phyloP scores from a whole-genome alignment of 2,113 vertebrate genomes.

The Suricata suricatta region DNA sequence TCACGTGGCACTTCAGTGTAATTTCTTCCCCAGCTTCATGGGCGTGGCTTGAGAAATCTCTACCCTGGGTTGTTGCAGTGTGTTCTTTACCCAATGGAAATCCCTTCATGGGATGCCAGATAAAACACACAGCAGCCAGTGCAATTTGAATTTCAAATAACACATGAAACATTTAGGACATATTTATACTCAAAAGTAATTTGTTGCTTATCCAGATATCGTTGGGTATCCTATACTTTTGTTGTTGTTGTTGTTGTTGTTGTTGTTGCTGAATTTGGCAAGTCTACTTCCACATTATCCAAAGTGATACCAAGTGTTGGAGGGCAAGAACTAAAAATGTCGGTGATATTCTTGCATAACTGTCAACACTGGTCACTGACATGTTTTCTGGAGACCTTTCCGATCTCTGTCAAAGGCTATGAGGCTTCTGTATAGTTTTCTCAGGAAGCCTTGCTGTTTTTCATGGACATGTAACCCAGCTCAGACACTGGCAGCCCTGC shows the following conservation, averaged over 20 bases:
- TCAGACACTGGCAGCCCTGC: not conserved
- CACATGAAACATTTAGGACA: not conserved
- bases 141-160: slow-evolving; percentile 32
- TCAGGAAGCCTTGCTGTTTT: not conserved
- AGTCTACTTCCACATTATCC: not conserved
- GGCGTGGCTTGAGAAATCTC: not conserved
- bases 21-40: not conserved
- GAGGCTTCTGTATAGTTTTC: not conserved
- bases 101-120: not conserved
- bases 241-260: not conserved
- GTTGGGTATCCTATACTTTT: not conserved
- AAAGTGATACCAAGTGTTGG: not conserved
- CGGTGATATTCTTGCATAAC: not conserved
- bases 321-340: not conserved
- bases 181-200: not conserved
- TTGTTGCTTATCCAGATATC: not conserved
- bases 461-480: not conserved
- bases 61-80: not conserved
- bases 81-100: not conserved
- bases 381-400: not conserved
- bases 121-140: not conserved
- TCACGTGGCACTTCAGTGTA: not conserved
- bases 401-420: not conserved
- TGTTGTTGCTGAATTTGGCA: not conserved
- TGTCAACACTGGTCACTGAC: not conserved